Conservation (phyloP, 1,140 invertebrate genomes). For the Psilanteris sp. region DNA sequence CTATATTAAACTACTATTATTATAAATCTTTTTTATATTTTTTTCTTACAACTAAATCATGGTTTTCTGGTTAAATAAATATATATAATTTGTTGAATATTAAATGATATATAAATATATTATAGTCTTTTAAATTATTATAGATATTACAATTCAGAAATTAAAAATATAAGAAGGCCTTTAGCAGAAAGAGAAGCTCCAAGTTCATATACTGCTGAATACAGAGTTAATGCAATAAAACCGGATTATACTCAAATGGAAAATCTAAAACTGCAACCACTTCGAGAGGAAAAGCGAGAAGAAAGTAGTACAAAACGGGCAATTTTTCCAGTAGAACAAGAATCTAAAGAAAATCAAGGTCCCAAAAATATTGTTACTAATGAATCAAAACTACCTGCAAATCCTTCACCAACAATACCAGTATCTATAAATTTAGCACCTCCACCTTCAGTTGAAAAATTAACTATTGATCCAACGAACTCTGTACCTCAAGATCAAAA, state of each 20-base stretch:
- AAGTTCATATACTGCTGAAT: not conserved
- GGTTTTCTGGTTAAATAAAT: too few relatives aligned
- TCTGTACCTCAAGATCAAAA: not conserved
- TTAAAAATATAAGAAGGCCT: conserved; percentile 66
- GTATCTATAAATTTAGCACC: too few relatives aligned
- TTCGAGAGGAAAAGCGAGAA: not conserved
- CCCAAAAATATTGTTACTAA: not conserved
- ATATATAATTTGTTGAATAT: too few relatives aligned
- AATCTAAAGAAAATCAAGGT: conserved; percentile 13
- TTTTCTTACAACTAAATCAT: too few relatives aligned
- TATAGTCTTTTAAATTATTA: not conserved
- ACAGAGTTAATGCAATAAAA: not conserved
- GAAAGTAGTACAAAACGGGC: conserved; percentile 16
- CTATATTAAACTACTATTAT: too few relatives aligned
- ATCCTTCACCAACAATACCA: too few relatives aligned
- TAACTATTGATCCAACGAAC: not conserved
- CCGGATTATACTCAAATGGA: not conserved
- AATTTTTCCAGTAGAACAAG: conserved; percentile 21
- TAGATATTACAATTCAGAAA: conserved; percentile 62
- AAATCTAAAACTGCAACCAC: not conserved
- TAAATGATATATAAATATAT: too few relatives aligned
- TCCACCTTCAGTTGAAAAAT: not conserved
- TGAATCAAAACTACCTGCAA: not conserved
- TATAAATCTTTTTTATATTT: too few relatives aligned
- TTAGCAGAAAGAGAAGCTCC: conserved; percentile 46